Conservation (phyloP, 1,140 invertebrate genomes). For the Liolophura sinensis region DNA sequence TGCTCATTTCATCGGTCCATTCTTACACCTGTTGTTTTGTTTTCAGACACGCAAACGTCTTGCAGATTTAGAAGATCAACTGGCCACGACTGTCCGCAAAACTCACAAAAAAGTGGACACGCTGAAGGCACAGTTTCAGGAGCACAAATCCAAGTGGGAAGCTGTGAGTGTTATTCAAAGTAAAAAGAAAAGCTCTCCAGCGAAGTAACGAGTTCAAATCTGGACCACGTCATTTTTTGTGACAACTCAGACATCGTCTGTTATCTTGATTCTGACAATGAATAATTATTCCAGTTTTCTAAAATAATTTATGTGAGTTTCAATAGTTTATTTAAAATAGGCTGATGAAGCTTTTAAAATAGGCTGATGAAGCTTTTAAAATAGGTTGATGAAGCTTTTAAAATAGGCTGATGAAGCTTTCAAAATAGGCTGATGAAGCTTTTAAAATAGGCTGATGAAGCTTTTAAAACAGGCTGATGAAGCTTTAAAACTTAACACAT, state of each 20-base stretch:
- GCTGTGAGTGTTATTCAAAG: conserved; percentile 32
- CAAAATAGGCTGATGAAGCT: too few species aligned
- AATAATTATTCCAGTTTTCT: not conserved
- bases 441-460: too few species aligned
- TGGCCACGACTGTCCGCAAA: conserved; percentile 39
- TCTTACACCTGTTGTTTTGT: not conserved
- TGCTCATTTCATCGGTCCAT: too few species aligned
- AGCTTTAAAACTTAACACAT: too few species aligned
- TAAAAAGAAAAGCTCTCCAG: not conserved
- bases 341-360: not conserved
- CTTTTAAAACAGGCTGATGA: too few species aligned
- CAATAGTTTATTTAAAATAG: not conserved
- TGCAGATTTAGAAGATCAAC: conserved; percentile 45
- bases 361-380: not conserved
- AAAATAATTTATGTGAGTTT: not conserved
- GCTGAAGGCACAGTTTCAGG: conserved; percentile 54
- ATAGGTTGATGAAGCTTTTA: not conserved
- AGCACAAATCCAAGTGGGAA: conserved; percentile 57
- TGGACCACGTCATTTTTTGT: not conserved
- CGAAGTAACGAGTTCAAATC: not conserved
- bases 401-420: too few species aligned
- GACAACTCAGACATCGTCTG: not conserved
- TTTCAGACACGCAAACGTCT: conserved; percentile 33
- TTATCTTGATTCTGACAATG: not conserved
- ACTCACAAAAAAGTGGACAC: conserved; percentile 52